Base-by-base conservation (phyloP, 2,113 vertebrate genomes). In the Vombatus ursinus region DNA sequence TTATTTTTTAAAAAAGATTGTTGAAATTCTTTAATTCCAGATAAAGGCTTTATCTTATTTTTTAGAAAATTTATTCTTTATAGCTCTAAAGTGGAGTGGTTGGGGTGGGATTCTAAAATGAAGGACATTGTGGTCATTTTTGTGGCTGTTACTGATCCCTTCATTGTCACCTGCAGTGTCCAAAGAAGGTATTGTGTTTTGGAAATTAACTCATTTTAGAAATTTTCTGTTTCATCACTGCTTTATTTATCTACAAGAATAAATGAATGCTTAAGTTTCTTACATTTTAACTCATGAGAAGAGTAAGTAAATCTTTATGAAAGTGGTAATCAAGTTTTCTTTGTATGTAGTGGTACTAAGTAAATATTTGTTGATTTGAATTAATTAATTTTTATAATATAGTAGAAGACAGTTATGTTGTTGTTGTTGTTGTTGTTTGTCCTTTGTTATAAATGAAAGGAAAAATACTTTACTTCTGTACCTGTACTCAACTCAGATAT, bases 21-120 rank as follows among this genome's bases (percentile, higher is more conserved):
- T 25, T 22, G 24, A 92, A 92, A 92, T 94, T 92, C 52, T 91
- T 94, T 89, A 51, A 91, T 92, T 68, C 84, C 89, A 53, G 94
- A 16, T 89, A 94, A 93, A 31, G 90, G 28, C 44, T 96, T 95
- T 92, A 50, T 89, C 90, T 93, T 93, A 28, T 90, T 53, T 50
- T 51, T 10, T 90, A 24, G 89, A 1, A 37, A 50, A 90, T 90
- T 90, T 90, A 26, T 90, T 50, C 47, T 50, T 48, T 49, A 90
- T 50, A 93, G 25, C 61, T 47, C 19, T 89, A 89, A 90, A 91
- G 50, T 48, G 68, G 26, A 84, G 44, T 8, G 3, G 48, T 89
- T 89, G 37, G 61, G 19, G 90, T 50, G 16, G 47, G 19, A 50
- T 95, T 92, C 96, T 23, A 89, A 54, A 94, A 96, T 3, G 50